These are phyloP conservation scores for Eubasilissa splendida DNA, from an alignment of 2,888 invertebrate genomes.

Conservation along the genomic window DNA sequence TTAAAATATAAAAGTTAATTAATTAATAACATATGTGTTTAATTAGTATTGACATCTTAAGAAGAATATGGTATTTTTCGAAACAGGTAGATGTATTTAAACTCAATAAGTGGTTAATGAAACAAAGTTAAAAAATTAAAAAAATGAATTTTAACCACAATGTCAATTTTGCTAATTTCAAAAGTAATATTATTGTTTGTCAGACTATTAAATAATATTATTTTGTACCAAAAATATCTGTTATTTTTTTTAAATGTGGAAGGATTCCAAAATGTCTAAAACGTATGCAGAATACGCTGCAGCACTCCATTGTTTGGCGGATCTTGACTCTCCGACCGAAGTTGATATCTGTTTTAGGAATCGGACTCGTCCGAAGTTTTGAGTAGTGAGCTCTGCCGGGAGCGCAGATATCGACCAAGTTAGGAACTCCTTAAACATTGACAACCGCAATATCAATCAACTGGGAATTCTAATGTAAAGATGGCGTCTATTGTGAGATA, in stretches of 20 bases:
- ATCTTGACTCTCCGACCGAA: conserved; percentile 15
- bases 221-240: background rate
- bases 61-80: too few relatives aligned
- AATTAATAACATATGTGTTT: too few relatives aligned
- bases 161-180: too few relatives aligned
- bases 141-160: too few relatives aligned
- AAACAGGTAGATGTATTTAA: too few relatives aligned
- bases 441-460: conserved; percentile 32
- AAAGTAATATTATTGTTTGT: too few relatives aligned
- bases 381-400: conserved; percentile 22
- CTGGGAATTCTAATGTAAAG: conserved; percentile 1
- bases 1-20: too few relatives aligned
- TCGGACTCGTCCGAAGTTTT: conserved; percentile 18
- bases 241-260: background rate
- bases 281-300: conserved; percentile 26
- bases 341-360: conserved; percentile 20
- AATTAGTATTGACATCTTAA: too few relatives aligned
- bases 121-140: too few relatives aligned
- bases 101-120: too few relatives aligned
- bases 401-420: conserved; percentile 23
- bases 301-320: conserved; percentile 27
- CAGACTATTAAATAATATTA: too few relatives aligned
- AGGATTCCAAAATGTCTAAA: background rate
- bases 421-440: conserved; percentile 21
- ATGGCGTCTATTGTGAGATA: too few relatives aligned